Conservation (phyloP, 2,113 vertebrate genomes). For the Emydura subglobosa region DNA sequence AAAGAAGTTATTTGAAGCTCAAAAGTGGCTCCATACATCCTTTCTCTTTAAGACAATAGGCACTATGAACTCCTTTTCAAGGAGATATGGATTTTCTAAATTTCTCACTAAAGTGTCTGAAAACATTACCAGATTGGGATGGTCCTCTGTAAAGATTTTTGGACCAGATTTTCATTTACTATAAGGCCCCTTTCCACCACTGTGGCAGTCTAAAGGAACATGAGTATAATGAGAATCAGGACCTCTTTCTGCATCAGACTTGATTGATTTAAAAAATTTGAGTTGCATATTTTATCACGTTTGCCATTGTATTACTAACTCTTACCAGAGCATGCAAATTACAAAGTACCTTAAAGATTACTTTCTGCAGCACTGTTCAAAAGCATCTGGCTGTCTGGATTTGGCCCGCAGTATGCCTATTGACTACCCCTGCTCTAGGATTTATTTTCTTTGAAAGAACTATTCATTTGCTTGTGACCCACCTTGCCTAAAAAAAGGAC, state of each 20-base stretch:
- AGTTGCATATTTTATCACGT: constrained; percentile 32
- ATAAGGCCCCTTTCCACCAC: background rate
- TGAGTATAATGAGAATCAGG: background rate
- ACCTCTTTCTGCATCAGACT: constrained; percentile 15
- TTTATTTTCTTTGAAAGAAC: background rate
- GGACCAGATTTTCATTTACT: constrained; percentile 23
- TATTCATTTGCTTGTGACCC: constrained; percentile 31
- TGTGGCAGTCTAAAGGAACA: background rate
- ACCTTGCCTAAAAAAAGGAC: constrained; percentile 18
- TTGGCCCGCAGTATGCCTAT: too few relatives aligned
- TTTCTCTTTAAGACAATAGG: background rate
- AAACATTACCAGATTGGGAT: background rate
- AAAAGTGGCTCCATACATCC: background rate
- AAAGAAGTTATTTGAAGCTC: background rate
- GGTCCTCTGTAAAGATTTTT: background rate
- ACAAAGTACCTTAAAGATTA: constrained; percentile 8
- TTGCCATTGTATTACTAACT: constrained; percentile 52
- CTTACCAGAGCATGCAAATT: background rate
- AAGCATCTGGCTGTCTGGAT: too few relatives aligned
- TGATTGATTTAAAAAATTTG: background rate
- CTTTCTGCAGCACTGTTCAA: background rate
- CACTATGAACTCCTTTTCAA: background rate
- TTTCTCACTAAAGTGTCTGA: background rate
- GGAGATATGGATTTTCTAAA: background rate
- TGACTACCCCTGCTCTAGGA: background rate